A percentile compares a stretch with the other conserved stretches of the same genome.
These are phyloP conservation scores for Liposcelis brunnea DNA, from an alignment of 2,888 invertebrate species.

Conservation along the genomic window DNA sequence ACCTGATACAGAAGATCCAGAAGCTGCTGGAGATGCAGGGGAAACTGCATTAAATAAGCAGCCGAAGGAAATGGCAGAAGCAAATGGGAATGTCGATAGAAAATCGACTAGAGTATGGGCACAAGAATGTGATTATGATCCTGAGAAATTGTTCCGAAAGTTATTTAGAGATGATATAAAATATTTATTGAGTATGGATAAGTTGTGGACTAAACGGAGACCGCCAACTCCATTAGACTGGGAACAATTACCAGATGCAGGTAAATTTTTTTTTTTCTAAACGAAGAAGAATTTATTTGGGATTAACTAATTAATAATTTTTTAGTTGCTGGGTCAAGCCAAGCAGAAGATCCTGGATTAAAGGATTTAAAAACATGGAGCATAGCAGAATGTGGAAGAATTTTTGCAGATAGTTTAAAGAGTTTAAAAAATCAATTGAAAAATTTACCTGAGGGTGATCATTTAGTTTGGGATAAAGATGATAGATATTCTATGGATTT, in stretches of 20 bases:
- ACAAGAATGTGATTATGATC: slow-evolving; percentile 60
- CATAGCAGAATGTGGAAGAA: slow-evolving; percentile 49
- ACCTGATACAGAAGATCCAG: slow-evolving; percentile 91
- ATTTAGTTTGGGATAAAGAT: slow-evolving; percentile 95
- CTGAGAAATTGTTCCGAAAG: slow-evolving; percentile 76
- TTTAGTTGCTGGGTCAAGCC: slow-evolving; percentile 33
- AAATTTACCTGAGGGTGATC: slow-evolving; percentile 37
- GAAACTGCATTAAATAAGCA: slow-evolving; percentile 35
- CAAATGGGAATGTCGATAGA: slow-evolving; percentile 34
- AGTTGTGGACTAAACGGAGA: slow-evolving; percentile 64
- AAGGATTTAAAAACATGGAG: slow-evolving; percentile 68
- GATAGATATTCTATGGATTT: slow-evolving; percentile 88
- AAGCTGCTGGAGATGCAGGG: slow-evolving; percentile 56
- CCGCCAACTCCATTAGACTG: slow-evolving; percentile 67
- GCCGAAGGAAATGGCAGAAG: slow-evolving; percentile 23
- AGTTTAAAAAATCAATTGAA: slow-evolving; percentile 40
- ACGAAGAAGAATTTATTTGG: slow-evolving; percentile 1
- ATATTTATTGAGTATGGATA: slow-evolving; percentile 84
- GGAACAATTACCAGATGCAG: slow-evolving; percentile 37
- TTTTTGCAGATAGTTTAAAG: slow-evolving; percentile 51
- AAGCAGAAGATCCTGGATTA: slow-evolving; percentile 31
- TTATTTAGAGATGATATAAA: slow-evolving; percentile 88
- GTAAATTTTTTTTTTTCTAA: slow-evolving; percentile 18
- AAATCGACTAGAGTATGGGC: slow-evolving; percentile 81
- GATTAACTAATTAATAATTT: slow-evolving; percentile 1